A percentile compares a stretch with the other conserved stretches of the same genome.
These are phyloP conservation scores for Ornithoptera alexandrae DNA, from an alignment of 2,888 invertebrate species.

Conservation along the genomic window DNA sequence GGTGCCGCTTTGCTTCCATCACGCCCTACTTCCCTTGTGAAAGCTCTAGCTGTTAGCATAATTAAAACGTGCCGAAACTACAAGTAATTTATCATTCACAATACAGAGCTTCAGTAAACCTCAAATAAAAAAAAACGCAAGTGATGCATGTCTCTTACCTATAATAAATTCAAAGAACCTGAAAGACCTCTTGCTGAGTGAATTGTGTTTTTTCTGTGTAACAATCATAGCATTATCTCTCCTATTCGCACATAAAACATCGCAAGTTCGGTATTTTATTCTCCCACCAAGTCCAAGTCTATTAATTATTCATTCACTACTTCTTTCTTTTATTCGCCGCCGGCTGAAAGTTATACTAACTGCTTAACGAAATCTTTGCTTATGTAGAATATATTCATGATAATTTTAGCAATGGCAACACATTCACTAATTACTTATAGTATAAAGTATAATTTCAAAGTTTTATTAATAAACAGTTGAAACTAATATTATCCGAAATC, in stretches of 20 bases:
- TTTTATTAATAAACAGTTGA: too few species aligned
- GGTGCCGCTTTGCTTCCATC: conserved; percentile 58
- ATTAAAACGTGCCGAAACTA: conserved; percentile 72
- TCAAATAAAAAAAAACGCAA: conserved; percentile 25
- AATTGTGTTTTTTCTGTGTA: conserved; percentile 23
- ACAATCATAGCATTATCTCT: conserved; percentile 16
- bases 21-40: conserved; percentile 69
- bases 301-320: conserved; percentile 30
- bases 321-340: neutral
- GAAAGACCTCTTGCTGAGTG: neutral
- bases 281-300: conserved; percentile 10
- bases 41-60: conserved; percentile 73
- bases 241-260: conserved; percentile 25
- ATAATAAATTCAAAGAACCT: conserved; percentile 11
- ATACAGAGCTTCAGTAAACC: conserved; percentile 28
- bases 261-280: conserved; percentile 28
- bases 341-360: neutral
- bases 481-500: neutral
- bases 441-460: too few species aligned
- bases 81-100: conserved; percentile 59
- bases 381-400: too few species aligned
- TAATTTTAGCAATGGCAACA: neutral
- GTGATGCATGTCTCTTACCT: conserved; percentile 19
- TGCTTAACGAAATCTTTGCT: neutral
- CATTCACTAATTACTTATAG: neutral